phyloP scores from a whole-genome alignment of 2,797 vertebrate genomes.

The Micropoecilia bifurca region DNA sequence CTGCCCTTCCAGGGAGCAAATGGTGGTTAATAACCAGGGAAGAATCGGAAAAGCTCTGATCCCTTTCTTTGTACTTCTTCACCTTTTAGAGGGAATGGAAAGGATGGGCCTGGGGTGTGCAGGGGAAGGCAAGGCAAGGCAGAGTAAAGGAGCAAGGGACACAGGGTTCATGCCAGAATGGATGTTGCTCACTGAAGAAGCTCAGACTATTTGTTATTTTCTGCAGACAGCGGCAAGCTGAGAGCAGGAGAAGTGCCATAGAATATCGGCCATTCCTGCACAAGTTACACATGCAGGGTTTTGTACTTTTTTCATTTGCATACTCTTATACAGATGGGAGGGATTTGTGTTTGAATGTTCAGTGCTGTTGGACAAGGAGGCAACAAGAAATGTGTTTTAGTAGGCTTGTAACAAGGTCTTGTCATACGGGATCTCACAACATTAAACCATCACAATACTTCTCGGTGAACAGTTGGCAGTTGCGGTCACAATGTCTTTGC shows the following conservation, averaged over 20 bases:
- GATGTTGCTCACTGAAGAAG: conserved; percentile 58
- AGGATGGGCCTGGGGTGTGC: conserved; percentile 29
- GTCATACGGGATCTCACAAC: too few relatives aligned
- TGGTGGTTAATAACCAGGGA: conserved; percentile 82
- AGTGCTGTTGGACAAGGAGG: conserved; percentile 22
- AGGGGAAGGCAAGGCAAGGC: conserved; percentile 48
- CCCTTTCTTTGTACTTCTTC: conserved; percentile 76
- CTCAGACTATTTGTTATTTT: conserved; percentile 61
- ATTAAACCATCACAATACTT: too few relatives aligned
- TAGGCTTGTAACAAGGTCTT: background rate
- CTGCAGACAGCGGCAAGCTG: conserved; percentile 22
- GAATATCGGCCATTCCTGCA: conserved; percentile 7
- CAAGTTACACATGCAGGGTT: background rate
- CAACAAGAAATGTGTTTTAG: conserved; percentile 9
- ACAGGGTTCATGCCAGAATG: conserved; percentile 69
- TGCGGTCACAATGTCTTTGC: too few relatives aligned
- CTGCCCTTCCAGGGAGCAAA: conserved; percentile 76
- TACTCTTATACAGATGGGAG: background rate
- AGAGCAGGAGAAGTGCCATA: conserved; percentile 51
- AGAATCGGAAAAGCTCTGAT: conserved; percentile 81
- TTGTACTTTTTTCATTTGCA: background rate
- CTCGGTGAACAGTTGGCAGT: too few relatives aligned
- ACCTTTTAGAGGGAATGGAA: conserved; percentile 61
- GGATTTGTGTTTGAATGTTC: conserved; percentile 28
- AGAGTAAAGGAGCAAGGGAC: conserved; percentile 48